Base-by-base conservation (phyloP, 2,797 vertebrate species). In the Gymnothorax javanicus region DNA sequence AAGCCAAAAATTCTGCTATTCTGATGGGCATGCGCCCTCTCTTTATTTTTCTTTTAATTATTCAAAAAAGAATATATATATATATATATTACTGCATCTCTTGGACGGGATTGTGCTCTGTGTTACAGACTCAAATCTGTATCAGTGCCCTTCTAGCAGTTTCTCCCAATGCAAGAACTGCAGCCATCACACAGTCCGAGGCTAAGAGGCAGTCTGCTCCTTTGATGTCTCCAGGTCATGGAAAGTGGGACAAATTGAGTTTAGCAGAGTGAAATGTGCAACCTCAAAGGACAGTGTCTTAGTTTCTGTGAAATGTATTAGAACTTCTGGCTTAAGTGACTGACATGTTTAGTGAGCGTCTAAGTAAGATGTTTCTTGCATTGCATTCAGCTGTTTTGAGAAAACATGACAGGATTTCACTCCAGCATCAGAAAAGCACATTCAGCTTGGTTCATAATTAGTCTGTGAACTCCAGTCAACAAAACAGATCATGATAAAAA, bases 81-180 rank as follows among this genome's bases (percentile, higher is more conserved):
- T 43, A 43, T 43, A 43, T 43, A 43, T 43, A 43, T 43, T 7
- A 86, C 43, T 67, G 4, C 15, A 82, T 82, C 85, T 75, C 87
- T 91, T 59, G 75, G 87, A 27, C 25, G 64, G 13, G 67, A 43
- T 20, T 69, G 84, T 57, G 23, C 73, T 73, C 90, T 91, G 92
- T 92, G 59, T 86, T 92, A 91, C 89, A 87, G 91, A 91, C 92
- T 90, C 43, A 87, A 90, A 92, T 91, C 87, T 86, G 87, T 91
- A 87, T 71, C 90, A 89, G 88, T 90, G 81, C 75, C 88, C 90
- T 89, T 86, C 85, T 62, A 90, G 85, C 77, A 79, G 83, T 11
- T 84, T 89, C 89, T 90, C 87, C 54, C 71, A 84, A 87, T 87
- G 89, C 57, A 75, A 89, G 69, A 83, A 83, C 89, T 64, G 88